These are phyloP conservation scores for Drosophila virilis DNA, from an alignment of 1,140 invertebrate genomes.

Conservation along the genomic window DNA sequence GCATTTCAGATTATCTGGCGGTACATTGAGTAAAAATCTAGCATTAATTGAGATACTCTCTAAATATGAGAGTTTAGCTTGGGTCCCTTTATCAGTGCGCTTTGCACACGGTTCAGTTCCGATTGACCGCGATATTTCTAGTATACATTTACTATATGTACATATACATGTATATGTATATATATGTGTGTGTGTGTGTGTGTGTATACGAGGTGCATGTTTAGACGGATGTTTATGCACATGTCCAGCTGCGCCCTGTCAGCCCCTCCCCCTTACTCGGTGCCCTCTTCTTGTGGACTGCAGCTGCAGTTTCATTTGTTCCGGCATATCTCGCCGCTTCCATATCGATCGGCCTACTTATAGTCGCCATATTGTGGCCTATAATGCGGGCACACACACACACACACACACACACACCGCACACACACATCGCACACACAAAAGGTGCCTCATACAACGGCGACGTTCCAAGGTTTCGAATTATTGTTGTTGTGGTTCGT, in stretches of 20 bases:
- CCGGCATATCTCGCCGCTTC: slow-evolving; percentile 20
- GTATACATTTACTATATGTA: background rate
- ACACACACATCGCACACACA: background rate
- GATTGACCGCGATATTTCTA: slow-evolving; percentile 4
- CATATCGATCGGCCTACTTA: slow-evolving; percentile 49
- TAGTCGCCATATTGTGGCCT: slow-evolving; percentile 48
- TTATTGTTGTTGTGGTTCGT: slow-evolving; percentile 47
- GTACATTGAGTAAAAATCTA: background rate
- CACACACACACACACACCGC: slow-evolving; percentile 14
- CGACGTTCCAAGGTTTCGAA: slow-evolving; percentile 50
- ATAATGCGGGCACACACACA: slow-evolving; percentile 31
- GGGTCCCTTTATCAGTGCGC: slow-evolving; percentile 18
- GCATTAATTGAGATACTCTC: slow-evolving; percentile 4
- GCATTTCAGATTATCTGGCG: background rate
- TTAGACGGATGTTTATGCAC: slow-evolving; percentile 16
- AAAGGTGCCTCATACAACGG: slow-evolving; percentile 24
- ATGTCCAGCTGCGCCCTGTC: slow-evolving; percentile 2
- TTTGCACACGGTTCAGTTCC: slow-evolving; percentile 18
- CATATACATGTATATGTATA: slow-evolving; percentile 1
- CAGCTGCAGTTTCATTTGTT: slow-evolving; percentile 15
- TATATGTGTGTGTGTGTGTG: background rate
- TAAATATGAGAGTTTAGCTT: background rate
- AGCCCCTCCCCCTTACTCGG: background rate
- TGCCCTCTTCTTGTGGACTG: background rate
- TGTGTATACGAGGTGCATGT: background rate